A percentile compares a stretch with the other conserved stretches of the same genome.
Conservation (phyloP, 2,888 invertebrate species). For the Drosophila bunnanda region DNA sequence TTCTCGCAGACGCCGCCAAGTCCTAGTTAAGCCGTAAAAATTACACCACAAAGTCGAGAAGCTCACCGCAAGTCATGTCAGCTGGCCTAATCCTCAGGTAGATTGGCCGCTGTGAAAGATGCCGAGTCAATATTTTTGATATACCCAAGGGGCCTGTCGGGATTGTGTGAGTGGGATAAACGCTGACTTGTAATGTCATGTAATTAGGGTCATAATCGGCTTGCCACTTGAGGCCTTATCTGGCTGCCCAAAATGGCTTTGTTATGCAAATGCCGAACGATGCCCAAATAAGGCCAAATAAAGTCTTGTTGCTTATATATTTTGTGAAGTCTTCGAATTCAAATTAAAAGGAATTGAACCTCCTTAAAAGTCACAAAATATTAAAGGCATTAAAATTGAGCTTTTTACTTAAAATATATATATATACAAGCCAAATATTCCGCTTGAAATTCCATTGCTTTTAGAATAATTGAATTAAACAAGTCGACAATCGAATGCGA, state of each 20-base stretch:
- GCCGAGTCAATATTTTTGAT: conserved; percentile 70
- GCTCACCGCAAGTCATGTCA: conserved; percentile 80
- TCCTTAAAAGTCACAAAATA: background rate
- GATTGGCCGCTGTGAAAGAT: conserved; percentile 58
- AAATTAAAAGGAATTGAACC: background rate
- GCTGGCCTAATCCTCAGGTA: conserved; percentile 82
- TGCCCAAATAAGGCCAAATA: conserved; percentile 3
- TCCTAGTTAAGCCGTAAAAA: conserved; percentile 75
- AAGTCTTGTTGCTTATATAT: conserved; percentile 5
- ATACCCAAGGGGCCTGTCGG: conserved; percentile 13
- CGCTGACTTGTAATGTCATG: conserved; percentile 78
- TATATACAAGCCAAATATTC: no score
- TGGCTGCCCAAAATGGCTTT: conserved; percentile 62
- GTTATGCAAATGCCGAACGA: conserved; percentile 70
- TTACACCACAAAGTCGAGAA: conserved; percentile 64
- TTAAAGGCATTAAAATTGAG: background rate
- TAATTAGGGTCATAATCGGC: conserved; percentile 84
- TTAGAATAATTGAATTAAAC: background rate
- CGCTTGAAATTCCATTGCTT: background rate
- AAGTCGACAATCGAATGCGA: background rate
- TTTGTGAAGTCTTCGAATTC: background rate
- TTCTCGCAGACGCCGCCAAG: conserved; percentile 58
- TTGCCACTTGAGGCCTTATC: conserved; percentile 72
- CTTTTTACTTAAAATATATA: no score
- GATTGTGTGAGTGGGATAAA: conserved; percentile 66